Evolutionary conservation across 2,797 vertebrate genomes (phyloP).

Genomic region (Protonibea diacanthus): DNA sequence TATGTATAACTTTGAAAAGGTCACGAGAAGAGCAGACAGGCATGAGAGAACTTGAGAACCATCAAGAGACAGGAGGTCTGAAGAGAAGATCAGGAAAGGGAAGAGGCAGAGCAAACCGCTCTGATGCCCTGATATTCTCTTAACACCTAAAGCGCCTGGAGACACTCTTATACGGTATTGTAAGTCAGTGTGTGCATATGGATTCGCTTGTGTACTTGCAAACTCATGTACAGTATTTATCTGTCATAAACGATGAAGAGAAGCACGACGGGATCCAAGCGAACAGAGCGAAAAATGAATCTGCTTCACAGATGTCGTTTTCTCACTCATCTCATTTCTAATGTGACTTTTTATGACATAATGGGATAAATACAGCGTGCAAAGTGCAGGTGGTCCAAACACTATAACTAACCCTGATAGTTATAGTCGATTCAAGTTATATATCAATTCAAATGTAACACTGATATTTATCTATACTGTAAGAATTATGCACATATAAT

Average conservation of each 20-base stretch:
- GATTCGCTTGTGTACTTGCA: not conserved
- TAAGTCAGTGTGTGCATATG: conserved; percentile 12
- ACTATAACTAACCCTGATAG: not conserved
- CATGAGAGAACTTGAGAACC: conserved; percentile 73
- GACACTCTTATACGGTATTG: conserved; percentile 16
- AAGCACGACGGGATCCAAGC: conserved; percentile 18
- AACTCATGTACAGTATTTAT: conserved; percentile 19
- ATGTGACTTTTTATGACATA: not conserved
- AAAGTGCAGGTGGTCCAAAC: not conserved
- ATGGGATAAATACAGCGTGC: not conserved
- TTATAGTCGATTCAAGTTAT: too few relatives aligned
- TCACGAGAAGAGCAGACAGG: conserved; percentile 78
- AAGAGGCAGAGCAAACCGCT: conserved; percentile 31
- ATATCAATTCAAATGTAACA: not conserved
- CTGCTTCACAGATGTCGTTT: not conserved
- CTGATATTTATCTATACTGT: not conserved
- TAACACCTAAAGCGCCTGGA: conserved; percentile 51
- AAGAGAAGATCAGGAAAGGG: conserved; percentile 55
- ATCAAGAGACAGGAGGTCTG: conserved; percentile 68
- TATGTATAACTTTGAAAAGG: conserved; percentile 87
- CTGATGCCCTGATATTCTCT: conserved; percentile 62
- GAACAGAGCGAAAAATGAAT: conserved; percentile 2
- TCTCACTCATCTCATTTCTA: not conserved
- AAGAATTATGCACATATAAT: not conserved
- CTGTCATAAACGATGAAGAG: not conserved